phyloP scores from a whole-genome alignment of 2,888 invertebrate species.

The Nasonia oneida region DNA sequence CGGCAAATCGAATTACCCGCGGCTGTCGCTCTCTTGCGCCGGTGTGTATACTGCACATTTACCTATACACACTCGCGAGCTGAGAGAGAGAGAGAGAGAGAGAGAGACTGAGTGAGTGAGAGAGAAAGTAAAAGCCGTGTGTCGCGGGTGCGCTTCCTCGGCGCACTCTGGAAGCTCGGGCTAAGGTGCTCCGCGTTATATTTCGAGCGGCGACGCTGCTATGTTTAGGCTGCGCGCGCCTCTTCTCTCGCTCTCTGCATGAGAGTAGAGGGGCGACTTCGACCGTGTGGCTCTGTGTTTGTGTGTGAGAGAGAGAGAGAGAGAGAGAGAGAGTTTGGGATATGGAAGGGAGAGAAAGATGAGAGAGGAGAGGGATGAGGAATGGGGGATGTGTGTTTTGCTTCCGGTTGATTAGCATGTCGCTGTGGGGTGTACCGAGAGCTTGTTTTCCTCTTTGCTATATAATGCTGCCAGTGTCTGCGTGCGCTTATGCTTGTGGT shows the following conservation, averaged over 20 bases:
- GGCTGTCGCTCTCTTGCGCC: background rate
- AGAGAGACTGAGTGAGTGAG: background rate
- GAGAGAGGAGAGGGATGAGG: background rate
- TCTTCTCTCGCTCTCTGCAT: background rate
- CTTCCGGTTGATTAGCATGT: background rate
- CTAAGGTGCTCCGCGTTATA: slow-evolving; percentile 75
- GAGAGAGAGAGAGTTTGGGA: background rate
- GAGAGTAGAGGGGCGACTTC: background rate
- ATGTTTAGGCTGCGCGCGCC: slow-evolving; percentile 71
- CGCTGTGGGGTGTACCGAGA: no score
- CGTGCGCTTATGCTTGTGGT: no score
- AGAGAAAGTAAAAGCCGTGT: background rate
- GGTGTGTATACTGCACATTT: background rate
- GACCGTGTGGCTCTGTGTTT: background rate
- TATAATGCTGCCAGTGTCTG: no score
- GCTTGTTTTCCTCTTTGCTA: no score
- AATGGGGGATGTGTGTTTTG: background rate
- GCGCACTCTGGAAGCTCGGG: slow-evolving; percentile 63
- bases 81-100: background rate
- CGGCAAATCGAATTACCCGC: slow-evolving; percentile 69
- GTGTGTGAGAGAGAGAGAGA: background rate
- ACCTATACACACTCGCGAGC: background rate
- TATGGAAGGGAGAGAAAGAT: background rate
- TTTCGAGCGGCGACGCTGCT: slow-evolving; percentile 75
- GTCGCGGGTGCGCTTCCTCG: slow-evolving; percentile 54